Evolutionary conservation across 2,113 vertebrate species (phyloP), one percentile per base, ranked within the genome.

Genomic region (Monarcha castaneiventris): DNA sequence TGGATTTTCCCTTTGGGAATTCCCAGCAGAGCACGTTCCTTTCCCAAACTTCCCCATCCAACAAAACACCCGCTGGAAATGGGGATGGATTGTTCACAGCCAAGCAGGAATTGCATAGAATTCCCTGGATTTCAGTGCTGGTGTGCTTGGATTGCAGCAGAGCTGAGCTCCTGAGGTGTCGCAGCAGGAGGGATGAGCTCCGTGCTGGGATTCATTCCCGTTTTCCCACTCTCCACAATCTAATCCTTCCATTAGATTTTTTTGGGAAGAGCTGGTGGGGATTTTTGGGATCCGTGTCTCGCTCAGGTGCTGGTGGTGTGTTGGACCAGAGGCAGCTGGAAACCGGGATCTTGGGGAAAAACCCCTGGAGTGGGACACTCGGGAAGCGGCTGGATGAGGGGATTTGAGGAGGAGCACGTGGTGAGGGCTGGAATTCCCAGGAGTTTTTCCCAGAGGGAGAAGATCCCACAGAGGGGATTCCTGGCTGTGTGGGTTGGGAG

Each of bases 391-490:
- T 35, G 25, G 29, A 17, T 3, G 20, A 43, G 71, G 68, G 71
- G 54, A 4, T 7, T 20, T 0, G 4, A 67, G 79, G 23, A 75
- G 62, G 41, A 87, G 56, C 3, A 10, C 0, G 74, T 1, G 1
- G 3, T 8, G 7, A 69, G 51, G 75, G 37, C 77, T 58, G 84
- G 29, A 84, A 9, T 55, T 61, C 16, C 27, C 0, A 0, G 23
- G 66, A 6, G 11, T 16, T 64, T 78, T 55, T 87, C 62, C 35
- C 1, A 2, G 13, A 35, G 41, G n/a, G 17, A 44, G 27, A 25
- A 72, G 49, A 15, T 64, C 39, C 33, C n/a, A 2, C 44, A 6
- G 11, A 66, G 27, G 26, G 15, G 41, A 6, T 25, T 85, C 35
- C 51, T 78, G 76, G 8, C 13, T 13, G 2, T 8, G 64, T 17